These are phyloP conservation scores for Achatina immaculata DNA, from an alignment of 1,140 invertebrate species.

Conservation along the genomic window DNA sequence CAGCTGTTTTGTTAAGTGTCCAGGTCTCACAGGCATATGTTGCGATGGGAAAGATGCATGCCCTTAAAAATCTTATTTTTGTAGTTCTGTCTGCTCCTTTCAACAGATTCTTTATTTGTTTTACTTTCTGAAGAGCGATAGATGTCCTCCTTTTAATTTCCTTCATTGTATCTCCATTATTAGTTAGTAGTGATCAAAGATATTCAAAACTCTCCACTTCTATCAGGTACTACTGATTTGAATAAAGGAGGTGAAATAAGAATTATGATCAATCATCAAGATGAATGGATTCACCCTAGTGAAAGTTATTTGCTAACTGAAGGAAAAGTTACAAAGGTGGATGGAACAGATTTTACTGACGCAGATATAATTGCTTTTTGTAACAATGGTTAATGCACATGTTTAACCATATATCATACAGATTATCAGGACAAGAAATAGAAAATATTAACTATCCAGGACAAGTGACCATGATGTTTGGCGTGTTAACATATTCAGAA, in stretches of 20 bases:
- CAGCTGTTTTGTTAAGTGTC: too few species aligned
- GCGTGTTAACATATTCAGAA: not conserved
- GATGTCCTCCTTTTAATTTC: too few species aligned
- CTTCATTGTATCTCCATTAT: too few species aligned
- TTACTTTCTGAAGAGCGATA: too few species aligned
- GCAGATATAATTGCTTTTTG: not conserved
- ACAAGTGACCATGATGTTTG: not conserved
- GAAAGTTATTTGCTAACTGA: constrained; percentile 10
- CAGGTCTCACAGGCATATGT: too few species aligned
- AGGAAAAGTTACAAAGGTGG: not conserved
- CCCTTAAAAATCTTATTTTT: too few species aligned
- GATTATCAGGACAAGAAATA: not conserved
- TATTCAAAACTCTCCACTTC: too few species aligned
- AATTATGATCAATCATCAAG: not conserved
- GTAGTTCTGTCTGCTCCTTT: too few species aligned
- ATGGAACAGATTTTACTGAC: not conserved
- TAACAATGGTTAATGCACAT: constrained; percentile 8
- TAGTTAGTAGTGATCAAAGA: too few species aligned
- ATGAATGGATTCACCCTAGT: not conserved
- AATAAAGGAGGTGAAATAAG: constrained; percentile 5
- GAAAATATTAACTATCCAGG: constrained; percentile 5
- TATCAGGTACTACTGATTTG: not conserved
- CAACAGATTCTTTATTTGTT: too few species aligned
- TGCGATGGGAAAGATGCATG: too few species aligned
- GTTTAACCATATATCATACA: constrained; percentile 1